Conservation (phyloP, 2,113 vertebrate genomes). For the Rhinoptilus africanus region DNA sequence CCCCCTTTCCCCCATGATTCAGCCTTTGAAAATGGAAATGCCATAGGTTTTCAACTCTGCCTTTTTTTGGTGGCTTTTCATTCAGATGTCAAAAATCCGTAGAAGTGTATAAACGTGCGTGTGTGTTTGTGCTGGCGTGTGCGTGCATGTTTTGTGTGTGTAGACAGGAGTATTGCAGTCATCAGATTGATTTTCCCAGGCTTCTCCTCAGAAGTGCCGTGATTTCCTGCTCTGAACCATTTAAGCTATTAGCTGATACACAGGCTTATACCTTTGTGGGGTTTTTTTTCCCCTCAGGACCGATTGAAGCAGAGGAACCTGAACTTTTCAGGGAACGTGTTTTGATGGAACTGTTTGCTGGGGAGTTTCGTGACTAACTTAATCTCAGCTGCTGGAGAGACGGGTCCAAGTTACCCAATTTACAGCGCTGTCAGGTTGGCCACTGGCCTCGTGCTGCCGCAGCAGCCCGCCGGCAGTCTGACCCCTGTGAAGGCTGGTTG, state of each 20-base stretch:
- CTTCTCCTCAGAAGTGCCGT: accelerated
- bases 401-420: accelerated
- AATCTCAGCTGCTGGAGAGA: not conserved
- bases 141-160: accelerated
- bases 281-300: not conserved
- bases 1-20: not conserved
- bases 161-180: accelerated
- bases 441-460: accelerated
- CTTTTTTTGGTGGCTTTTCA: too few relatives aligned
- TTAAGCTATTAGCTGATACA: not conserved
- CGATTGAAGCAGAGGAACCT: not conserved
- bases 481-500: accelerated
- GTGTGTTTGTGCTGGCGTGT: not conserved
- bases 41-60: accelerated
- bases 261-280: accelerated
- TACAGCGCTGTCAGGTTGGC: accelerated
- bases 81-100: too few relatives aligned
- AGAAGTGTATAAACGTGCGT: too few relatives aligned
- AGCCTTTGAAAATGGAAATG: not conserved
- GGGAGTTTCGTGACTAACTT: accelerated
- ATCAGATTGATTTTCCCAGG: not conserved
- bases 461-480: accelerated
- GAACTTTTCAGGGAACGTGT: accelerated
- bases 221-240: not conserved
- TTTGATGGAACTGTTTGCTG: not conserved